Base-by-base conservation (phyloP, 1,140 invertebrate species). In the Rhyzopertha dominica region DNA sequence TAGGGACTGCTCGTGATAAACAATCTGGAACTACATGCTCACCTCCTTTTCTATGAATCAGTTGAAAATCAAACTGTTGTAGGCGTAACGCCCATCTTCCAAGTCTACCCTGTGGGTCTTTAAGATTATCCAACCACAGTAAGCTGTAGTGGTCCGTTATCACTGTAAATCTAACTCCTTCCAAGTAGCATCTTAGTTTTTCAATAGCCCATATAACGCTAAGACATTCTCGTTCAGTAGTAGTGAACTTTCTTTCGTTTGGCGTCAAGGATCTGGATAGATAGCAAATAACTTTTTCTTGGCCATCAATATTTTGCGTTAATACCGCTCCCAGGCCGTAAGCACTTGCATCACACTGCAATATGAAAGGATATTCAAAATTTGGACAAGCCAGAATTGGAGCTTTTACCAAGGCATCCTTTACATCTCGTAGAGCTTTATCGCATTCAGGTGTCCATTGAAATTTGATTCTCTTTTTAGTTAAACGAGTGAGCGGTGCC, bases 81-180 rank as follows among this genome's bases (percentile, higher is more conserved):
- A 74, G 32, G 26, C 52, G 23, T n/a, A 72, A 13, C 14, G 46
- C 32, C 71, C 70, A 74, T 23, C 68, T 43, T 0, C 63, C 64
- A 9, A 74, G 41, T 31, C 70, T 23, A 29, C 61, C 62, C 0
- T 42, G 58, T 3, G 41, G 30, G 35, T 43, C 35, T 18, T 43
- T 34, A 17, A 36, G 20, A 9, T 12, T 16, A 24, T 36, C 12
- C 8, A 43, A 23, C 30, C 41, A 37, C 20, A 17, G 18, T 10
- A 38, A n/a, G 3, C 22, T 10, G 5, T 38, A 16, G 19, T 37
- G 35, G 23, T 38, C 43, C 3, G 43, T 45, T 10, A 62, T 32
- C 1, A 73, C 56, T 0, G 20, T 61, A 38, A 75, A 71, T 13
- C 62, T 34, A 5, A 22, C 56, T 8, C 57, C 59, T 37, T 62